Evolutionary conservation across 2,113 vertebrate genomes (phyloP), one percentile per base, ranked within the genome.

Genomic region (Charadrius vociferus): DNA sequence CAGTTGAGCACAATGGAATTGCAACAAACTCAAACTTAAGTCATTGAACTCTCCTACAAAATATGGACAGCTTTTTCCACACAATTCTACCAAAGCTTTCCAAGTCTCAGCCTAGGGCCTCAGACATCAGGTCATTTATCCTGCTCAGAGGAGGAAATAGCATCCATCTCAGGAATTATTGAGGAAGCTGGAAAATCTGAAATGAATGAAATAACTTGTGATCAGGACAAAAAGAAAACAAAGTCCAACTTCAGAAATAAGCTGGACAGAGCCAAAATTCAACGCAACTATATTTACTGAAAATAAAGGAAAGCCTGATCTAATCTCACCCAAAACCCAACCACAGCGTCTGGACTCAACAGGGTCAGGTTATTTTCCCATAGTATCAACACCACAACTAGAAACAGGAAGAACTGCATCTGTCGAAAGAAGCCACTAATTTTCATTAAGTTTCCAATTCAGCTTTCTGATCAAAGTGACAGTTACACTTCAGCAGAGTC

Each of bases 401-500:
- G 88, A 94, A 95, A 78, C 59, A 90, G 58, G 53, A 93, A 93
- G 85, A 94, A 86, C 32, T 5, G 4, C 2, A 1, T 91, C 83
- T 62, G 53, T 79, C 65, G 85, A 79, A 90, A 89, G 37, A 66
- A 81, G 59, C 32, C 88, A 72, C 68, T 87, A 49, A 65, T 95
- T 95, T 74, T 95, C 78, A 87, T 95, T 81, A 79, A 41, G 53
- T 94, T 93, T 93, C 78, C 86, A 95, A 66, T 87, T 78, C 24
- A 79, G 45, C 70, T 95, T 91, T 75, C 89, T 91, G 86, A 97
- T 95, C 86, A 95, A 97, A 97, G 92, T 92, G 92, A 96, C 73
- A 78, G 83, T 47, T 93, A 93, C 91, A 89, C 70, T 93, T 97
- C 91, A 96, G 41, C 74, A 85, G 89, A 91, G 80, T 63, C 89